A percentile compares a stretch with the other conserved stretches of the same genome.
Conservation (phyloP, 1,140 invertebrate species). For the Trypoxylus dichotomus region DNA sequence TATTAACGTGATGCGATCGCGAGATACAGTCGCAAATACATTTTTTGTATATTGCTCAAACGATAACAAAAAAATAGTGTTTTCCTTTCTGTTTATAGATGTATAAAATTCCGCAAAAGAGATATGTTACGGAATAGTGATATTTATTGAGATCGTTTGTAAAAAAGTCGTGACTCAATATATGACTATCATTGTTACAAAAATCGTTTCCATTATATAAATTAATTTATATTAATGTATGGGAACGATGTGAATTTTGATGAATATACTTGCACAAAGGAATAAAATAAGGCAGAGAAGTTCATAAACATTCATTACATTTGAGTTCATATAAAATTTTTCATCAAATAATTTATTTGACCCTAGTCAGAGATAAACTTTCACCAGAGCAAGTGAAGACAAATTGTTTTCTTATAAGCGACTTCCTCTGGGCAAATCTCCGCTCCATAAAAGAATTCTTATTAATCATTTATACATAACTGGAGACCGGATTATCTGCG, state of each 20-base stretch:
- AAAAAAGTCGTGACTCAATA: not conserved
- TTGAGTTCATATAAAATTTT: no score
- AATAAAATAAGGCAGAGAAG: not conserved
- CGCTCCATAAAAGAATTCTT: no score
- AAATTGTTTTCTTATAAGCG: no score
- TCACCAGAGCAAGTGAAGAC: no score
- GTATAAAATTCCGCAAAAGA: not conserved
- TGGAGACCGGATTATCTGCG: no score
- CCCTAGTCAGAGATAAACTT: no score
- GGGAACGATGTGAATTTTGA: constrained; percentile 1
- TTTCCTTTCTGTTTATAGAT: not conserved
- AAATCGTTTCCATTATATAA: not conserved
- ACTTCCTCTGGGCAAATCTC: no score
- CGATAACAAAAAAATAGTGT: constrained; percentile 10
- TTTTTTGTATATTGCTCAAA: constrained; percentile 19
- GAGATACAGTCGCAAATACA: not conserved
- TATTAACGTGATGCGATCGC: constrained; percentile 5
- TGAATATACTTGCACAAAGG: not conserved
- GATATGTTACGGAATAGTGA: not conserved
- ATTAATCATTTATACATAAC: no score
- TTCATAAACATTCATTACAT: no score
- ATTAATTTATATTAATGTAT: not conserved
- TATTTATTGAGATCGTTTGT: not conserved
- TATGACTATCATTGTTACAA: not conserved
- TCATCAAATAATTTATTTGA: no score